Percentiles rank a stretch among this genome's conserved stretches.
Conservation (phyloP, 2,888 invertebrate genomes). For the Dicyrtomina minuta region DNA sequence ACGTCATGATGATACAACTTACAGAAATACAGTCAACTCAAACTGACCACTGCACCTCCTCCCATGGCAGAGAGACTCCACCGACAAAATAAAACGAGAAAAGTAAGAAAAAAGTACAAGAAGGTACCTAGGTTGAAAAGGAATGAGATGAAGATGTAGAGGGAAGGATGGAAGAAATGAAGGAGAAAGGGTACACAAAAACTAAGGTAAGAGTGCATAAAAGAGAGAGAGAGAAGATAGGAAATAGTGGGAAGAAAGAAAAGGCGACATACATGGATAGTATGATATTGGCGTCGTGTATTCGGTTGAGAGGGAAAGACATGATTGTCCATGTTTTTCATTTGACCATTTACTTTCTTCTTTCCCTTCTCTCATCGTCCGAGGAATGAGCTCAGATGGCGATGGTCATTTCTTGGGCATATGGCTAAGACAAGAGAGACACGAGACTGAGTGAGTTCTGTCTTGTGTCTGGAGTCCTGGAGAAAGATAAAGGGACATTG, state of each 20-base stretch:
- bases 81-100: too few species aligned
- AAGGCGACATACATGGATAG: too few species aligned
- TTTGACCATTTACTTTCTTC: too few species aligned
- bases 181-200: neutral
- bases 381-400: too few species aligned
- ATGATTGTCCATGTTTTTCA: neutral
- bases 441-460: too few species aligned
- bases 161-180: neutral
- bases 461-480: neutral
- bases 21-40: neutral
- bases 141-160: neutral
- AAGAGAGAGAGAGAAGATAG: neutral
- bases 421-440: too few species aligned
- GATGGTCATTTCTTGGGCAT: too few species aligned
- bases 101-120: too few species aligned
- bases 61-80: neutral
- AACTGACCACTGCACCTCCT: neutral
- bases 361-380: too few species aligned
- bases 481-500: neutral
- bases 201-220: neutral
- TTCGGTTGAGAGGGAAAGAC: neutral
- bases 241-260: neutral
- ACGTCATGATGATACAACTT: neutral
- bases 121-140: too few species aligned
- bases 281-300: too few species aligned